Conservation (phyloP, 1,140 invertebrate genomes). For the Scaptomyza pallida region DNA sequence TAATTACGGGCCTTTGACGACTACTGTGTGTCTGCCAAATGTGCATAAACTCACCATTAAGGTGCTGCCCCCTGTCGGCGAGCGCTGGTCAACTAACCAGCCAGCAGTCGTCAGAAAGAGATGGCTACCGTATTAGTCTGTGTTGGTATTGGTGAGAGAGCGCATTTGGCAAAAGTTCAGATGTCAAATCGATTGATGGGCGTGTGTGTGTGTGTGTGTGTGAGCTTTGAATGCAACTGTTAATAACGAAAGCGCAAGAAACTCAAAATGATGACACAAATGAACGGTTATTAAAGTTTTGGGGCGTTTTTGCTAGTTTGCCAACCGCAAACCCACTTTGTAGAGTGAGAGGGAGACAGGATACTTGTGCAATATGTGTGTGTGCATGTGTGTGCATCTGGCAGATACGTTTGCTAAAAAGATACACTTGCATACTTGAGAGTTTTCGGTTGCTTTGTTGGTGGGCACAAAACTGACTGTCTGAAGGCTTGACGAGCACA, state of each 20-base stretch:
- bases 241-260: conserved; percentile 39
- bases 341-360: conserved; percentile 34
- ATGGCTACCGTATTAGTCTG: background rate
- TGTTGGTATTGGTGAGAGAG: background rate
- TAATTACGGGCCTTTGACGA: conserved; percentile 56
- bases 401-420: conserved; percentile 25
- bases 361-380: conserved; percentile 57
- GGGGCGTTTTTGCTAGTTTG: conserved; percentile 25
- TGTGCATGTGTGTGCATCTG: conserved; percentile 34
- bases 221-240: conserved; percentile 32
- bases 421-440: conserved; percentile 44
- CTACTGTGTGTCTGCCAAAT: conserved; percentile 28
- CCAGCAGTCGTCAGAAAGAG: background rate
- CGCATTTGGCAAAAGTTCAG: conserved; percentile 49
- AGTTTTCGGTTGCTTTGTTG: conserved; percentile 54
- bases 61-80: conserved; percentile 23
- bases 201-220: background rate
- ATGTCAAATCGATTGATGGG: conserved; percentile 64
- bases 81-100: conserved; percentile 10
- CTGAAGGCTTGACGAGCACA: conserved; percentile 71
- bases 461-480: conserved; percentile 54
- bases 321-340: conserved; percentile 43
- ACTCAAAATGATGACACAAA: conserved; percentile 64
- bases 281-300: conserved; percentile 67
- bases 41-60: conserved; percentile 26